Evolutionary conservation across 92 coral and sea anemone species (phyloP).

Genomic region (Porites cylindrica): DNA sequence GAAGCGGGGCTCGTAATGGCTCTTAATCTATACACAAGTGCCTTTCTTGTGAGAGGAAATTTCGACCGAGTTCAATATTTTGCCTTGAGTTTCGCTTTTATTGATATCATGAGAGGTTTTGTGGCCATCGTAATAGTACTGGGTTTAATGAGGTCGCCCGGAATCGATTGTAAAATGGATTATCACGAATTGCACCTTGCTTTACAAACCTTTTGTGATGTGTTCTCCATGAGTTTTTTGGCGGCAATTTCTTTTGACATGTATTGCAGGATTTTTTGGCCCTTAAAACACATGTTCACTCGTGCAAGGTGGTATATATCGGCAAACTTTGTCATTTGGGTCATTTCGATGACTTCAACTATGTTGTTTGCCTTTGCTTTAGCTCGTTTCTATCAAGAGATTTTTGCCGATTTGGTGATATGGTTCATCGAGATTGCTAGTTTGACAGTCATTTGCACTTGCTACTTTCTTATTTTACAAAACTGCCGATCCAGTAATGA

Average conservation of each 20-base stretch:
- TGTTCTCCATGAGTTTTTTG: conserved; percentile 19
- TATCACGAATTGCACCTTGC: conserved; percentile 10
- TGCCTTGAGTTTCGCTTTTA: conserved; percentile 19
- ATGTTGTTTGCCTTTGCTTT: conserved; percentile 25
- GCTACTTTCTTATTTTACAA: conserved; percentile 9
- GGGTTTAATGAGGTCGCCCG: conserved; percentile 6
- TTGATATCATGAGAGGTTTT: conserved; percentile 23
- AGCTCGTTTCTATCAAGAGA: conserved; percentile 3
- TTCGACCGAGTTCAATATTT: conserved; percentile 34
- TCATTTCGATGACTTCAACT: conserved; percentile 18
- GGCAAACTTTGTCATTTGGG: conserved; percentile 13
- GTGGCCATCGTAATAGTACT: conserved; percentile 13
- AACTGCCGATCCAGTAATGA: background rate
- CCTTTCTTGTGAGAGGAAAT: conserved; percentile 7
- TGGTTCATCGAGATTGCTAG: conserved; percentile 19
- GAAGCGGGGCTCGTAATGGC: conserved; percentile 48
- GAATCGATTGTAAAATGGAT: conserved; percentile 4
- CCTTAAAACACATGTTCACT: conserved; percentile 8
- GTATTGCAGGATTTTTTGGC: conserved; percentile 36
- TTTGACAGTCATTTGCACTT: background rate
- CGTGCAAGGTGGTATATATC: conserved; percentile 30
- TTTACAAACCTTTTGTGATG: conserved; percentile 14
- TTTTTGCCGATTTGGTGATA: conserved; percentile 3
- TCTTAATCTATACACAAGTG: conserved; percentile 39
- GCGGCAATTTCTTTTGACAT: conserved; percentile 39